These are phyloP conservation scores for Eptatretus atami DNA, from an alignment of 2,797 vertebrate species.

Conservation along the genomic window DNA sequence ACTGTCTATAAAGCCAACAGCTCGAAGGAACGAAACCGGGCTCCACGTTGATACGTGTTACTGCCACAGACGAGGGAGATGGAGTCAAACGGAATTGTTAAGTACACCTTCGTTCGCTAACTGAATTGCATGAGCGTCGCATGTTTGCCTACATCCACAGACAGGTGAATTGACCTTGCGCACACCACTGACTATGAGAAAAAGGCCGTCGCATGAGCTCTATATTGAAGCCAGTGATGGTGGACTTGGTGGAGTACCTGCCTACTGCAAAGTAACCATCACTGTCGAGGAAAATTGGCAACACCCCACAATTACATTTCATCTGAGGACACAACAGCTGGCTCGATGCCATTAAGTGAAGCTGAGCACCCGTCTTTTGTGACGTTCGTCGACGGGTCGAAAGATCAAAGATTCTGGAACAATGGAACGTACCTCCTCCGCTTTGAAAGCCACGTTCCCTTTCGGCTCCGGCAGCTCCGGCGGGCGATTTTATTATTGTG, in stretches of 20 bases:
- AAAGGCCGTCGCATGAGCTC: slow-evolving; percentile 50
- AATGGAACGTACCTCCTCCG: slow-evolving; percentile 78
- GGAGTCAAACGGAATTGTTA: slow-evolving; percentile 73
- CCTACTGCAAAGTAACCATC: slow-evolving; percentile 86
- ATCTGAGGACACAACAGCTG: slow-evolving; percentile 30
- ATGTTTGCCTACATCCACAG: slow-evolving; percentile 48
- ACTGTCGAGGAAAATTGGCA: slow-evolving; percentile 63
- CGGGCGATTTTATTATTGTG: slow-evolving; percentile 68
- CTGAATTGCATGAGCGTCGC: slow-evolving; percentile 43
- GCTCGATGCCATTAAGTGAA: slow-evolving; percentile 33
- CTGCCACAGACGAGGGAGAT: slow-evolving; percentile 78
- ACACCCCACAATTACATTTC: slow-evolving; percentile 82
- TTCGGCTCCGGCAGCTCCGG: slow-evolving; percentile 60
- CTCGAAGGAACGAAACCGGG: slow-evolving; percentile 49
- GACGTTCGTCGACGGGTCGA: slow-evolving; percentile 65
- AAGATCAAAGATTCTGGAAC: slow-evolving; percentile 52
- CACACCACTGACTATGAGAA: slow-evolving; percentile 67
- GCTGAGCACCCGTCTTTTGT: slow-evolving; percentile 61
- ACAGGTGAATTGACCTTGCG: slow-evolving; percentile 61
- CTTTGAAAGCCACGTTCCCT: slow-evolving; percentile 58
- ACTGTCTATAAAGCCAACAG: neutral
- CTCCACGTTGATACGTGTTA: slow-evolving; percentile 69
- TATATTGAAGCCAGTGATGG: slow-evolving; percentile 79
- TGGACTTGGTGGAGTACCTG: slow-evolving; percentile 71
- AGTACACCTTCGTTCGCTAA: slow-evolving; percentile 76